Evolutionary conservation across 2,113 vertebrate genomes (phyloP).

Genomic region (Peromyscus maniculatus): DNA sequence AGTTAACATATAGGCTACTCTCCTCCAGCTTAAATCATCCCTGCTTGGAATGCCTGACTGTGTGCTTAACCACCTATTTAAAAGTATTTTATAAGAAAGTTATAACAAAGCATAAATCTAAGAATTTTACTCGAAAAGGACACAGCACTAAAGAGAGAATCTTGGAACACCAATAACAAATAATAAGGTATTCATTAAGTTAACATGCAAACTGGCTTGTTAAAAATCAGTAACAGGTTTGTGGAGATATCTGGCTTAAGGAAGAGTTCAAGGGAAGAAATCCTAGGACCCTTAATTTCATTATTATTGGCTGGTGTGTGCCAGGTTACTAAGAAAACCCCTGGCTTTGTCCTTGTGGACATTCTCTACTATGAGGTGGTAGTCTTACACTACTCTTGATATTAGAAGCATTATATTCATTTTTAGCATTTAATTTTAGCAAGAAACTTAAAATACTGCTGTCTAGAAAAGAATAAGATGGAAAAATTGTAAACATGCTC

Average conservation of each 20-base stretch:
- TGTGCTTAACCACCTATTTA: background rate
- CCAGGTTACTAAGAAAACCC: background rate
- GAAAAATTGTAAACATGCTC: background rate
- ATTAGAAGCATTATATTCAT: background rate
- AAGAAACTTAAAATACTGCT: conserved; percentile 33
- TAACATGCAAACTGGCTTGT: background rate
- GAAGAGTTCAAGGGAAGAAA: background rate
- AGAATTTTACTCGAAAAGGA: conserved; percentile 43
- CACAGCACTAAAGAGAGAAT: background rate
- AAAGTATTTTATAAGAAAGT: background rate
- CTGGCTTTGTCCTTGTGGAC: background rate
- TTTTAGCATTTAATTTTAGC: conserved; percentile 34
- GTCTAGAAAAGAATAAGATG: background rate
- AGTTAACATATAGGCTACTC: background rate
- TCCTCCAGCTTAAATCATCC: background rate
- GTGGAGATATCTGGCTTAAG: background rate
- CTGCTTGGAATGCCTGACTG: background rate
- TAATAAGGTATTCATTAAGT: background rate
- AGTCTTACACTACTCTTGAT: background rate
- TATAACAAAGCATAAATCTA: background rate
- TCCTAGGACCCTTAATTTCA: background rate
- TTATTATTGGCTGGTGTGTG: background rate
- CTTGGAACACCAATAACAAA: background rate
- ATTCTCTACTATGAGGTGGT: background rate
- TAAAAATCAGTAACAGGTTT: background rate